Conservation (phyloP, 2,888 invertebrate genomes). For the Hypsopygia costalis region DNA sequence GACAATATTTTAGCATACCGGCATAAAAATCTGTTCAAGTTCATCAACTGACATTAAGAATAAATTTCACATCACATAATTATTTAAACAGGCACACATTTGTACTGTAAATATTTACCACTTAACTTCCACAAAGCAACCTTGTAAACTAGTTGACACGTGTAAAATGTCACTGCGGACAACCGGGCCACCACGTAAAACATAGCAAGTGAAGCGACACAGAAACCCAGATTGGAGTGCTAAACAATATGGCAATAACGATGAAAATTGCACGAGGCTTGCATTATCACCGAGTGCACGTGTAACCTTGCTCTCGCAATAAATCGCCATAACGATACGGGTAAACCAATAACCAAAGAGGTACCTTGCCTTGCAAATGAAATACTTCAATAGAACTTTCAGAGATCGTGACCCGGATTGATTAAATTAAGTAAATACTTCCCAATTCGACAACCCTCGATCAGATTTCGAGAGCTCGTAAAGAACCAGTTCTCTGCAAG, state of each 20-base stretch:
- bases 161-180: constrained; percentile 10
- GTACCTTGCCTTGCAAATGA: constrained; percentile 10
- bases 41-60: constrained; percentile 9
- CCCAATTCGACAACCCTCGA: constrained; percentile 1
- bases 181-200: constrained; percentile 3
- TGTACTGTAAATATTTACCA: constrained; percentile 8
- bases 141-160: constrained; percentile 13
- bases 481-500: constrained; percentile 7
- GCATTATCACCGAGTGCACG: constrained; percentile 49
- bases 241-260: constrained; percentile 23
- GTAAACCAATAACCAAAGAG: constrained; percentile 20
- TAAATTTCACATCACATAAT: constrained; percentile 2
- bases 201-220: constrained; percentile 6
- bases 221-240: constrained; percentile 25
- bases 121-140: constrained; percentile 11
- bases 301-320: constrained; percentile 49
- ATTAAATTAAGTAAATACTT: neutral
- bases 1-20: neutral
- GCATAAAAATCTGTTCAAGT: constrained; percentile 2
- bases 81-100: neutral
- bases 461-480: neutral
- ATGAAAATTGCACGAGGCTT: constrained; percentile 46
- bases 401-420: constrained; percentile 1
- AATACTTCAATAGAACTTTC: neutral
- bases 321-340: constrained; percentile 23